Percentiles rank a stretch among this genome's conserved stretches.
These are phyloP conservation scores for Leucophora obtusa DNA, from an alignment of 2,888 invertebrate genomes.

Conservation along the genomic window DNA sequence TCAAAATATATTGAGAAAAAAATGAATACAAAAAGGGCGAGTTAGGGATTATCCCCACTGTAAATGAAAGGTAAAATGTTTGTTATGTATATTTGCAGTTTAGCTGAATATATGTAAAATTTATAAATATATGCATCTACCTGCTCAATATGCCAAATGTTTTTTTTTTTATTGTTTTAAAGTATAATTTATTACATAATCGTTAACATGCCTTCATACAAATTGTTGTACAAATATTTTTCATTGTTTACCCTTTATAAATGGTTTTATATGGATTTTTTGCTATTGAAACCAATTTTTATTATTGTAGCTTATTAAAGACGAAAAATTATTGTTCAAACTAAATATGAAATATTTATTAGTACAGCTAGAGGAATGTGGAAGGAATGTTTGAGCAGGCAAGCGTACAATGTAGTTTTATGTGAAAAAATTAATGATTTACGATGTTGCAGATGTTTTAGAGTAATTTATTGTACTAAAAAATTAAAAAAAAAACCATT, in stretches of 20 bases:
- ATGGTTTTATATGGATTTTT: conserved; percentile 48
- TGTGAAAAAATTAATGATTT: conserved; percentile 53
- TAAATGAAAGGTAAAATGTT: too few species aligned
- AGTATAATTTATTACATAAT: conserved; percentile 61
- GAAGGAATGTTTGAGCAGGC: not conserved
- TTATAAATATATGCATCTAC: too few species aligned
- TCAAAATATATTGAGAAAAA: too few species aligned
- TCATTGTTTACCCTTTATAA: conserved; percentile 61
- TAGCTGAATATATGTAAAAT: too few species aligned
- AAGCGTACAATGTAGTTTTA: not conserved
- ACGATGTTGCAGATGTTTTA: conserved; percentile 63
- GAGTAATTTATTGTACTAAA: conserved; percentile 52
- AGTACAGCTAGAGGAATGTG: not conserved
- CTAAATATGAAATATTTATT: conserved; percentile 27
- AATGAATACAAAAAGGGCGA: too few species aligned
- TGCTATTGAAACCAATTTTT: conserved; percentile 20
- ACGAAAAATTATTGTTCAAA: conserved; percentile 52
- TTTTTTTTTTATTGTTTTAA: conserved; percentile 33
- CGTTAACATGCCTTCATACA: conserved; percentile 56
- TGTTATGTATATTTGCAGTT: too few species aligned
- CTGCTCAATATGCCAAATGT: too few species aligned
- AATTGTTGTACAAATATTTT: conserved; percentile 54
- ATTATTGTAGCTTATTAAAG: conserved; percentile 55
- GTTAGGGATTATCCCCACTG: too few species aligned
- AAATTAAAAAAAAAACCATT: conserved; percentile 1